Conservation (phyloP, 2,888 invertebrate species). For the Leucophenga montana region DNA sequence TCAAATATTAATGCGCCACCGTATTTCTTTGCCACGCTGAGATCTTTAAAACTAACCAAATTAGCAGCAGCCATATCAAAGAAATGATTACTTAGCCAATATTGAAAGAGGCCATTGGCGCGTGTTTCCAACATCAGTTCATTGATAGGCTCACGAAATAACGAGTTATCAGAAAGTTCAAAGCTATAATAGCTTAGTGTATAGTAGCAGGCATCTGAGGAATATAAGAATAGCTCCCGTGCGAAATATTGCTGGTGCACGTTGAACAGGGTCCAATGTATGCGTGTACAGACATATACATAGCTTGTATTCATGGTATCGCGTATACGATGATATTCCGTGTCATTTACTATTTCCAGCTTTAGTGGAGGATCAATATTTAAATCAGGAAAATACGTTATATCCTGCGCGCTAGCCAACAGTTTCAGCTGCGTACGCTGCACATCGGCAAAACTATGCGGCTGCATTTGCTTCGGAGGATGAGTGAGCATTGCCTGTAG, state of each 20-base stretch:
- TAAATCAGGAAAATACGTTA: neutral
- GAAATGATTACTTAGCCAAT: constrained; percentile 51
- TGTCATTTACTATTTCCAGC: constrained; percentile 26
- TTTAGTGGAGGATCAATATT: neutral
- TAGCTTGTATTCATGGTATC: constrained; percentile 48
- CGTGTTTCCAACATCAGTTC: constrained; percentile 46
- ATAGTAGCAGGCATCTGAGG: constrained; percentile 46
- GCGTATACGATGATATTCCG: constrained; percentile 35
- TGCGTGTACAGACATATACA: constrained; percentile 46
- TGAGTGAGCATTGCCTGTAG: constrained; percentile 53
- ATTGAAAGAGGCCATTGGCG: constrained; percentile 47
- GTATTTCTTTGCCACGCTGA: neutral
- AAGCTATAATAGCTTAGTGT: constrained; percentile 41
- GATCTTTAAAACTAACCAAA: constrained; percentile 47
- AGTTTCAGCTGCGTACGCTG: constrained; percentile 33
- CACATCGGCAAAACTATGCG: constrained; percentile 47
- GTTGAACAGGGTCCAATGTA: constrained; percentile 48
- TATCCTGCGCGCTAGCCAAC: constrained; percentile 30
- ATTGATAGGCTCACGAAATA: constrained; percentile 47
- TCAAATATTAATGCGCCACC: constrained; percentile 38
- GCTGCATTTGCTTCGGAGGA: constrained; percentile 50
- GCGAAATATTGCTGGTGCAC: constrained; percentile 53
- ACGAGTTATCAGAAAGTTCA: constrained; percentile 44
- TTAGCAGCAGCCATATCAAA: constrained; percentile 56
- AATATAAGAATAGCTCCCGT: constrained; percentile 50